These are phyloP conservation scores for Oophaga sylvatica DNA, from an alignment of 2,797 vertebrate species.

Conservation along the genomic window DNA sequence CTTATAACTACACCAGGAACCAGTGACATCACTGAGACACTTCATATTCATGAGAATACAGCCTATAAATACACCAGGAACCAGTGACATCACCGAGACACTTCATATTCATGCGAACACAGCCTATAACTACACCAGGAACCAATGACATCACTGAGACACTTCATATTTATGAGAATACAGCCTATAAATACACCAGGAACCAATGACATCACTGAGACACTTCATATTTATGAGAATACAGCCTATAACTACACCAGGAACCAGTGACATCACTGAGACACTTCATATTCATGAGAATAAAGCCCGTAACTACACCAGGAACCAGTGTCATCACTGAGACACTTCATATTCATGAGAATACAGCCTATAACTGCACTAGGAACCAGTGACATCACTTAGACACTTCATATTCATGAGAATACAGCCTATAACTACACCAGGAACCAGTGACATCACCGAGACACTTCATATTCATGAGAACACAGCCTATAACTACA, in stretches of 20 bases:
- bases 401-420: not conserved
- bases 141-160: not conserved
- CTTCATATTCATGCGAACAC: not conserved
- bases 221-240: not conserved
- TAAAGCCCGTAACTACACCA: no score
- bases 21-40: not conserved
- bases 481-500: no score
- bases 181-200: not conserved
- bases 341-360: not conserved
- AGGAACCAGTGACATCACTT: not conserved
- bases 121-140: not conserved
- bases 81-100: not conserved
- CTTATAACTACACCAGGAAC: not conserved
- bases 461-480: not conserved
- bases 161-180: not conserved
- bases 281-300: not conserved
- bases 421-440: no score
- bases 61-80: not conserved
- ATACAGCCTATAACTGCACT: no score
- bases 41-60: not conserved
- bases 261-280: not conserved
- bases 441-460: not conserved
- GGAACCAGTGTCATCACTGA: not conserved
- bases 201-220: not conserved
- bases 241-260: not conserved